phyloP scores from a whole-genome alignment of 1,140 invertebrate genomes.

The Planococcus citri region DNA sequence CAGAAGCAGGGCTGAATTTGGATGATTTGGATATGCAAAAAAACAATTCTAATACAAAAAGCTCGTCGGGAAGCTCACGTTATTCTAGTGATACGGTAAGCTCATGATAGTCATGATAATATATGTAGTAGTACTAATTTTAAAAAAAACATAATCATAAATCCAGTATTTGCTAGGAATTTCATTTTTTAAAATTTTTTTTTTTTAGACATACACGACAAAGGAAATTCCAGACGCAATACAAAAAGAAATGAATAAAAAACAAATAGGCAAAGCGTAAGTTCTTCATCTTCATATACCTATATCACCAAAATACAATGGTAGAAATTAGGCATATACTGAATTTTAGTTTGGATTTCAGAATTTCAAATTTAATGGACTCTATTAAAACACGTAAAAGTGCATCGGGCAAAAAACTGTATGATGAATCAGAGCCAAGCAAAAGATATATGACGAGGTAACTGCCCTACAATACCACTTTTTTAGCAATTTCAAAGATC shows the following conservation, averaged over 20 bases:
- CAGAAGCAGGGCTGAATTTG: background rate
- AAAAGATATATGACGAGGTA: background rate
- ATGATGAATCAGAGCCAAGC: background rate
- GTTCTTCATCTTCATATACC: background rate
- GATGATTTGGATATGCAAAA: background rate
- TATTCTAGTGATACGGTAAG: background rate
- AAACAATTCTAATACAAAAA: background rate
- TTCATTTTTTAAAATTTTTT: too few relatives aligned
- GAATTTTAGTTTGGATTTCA: too few relatives aligned
- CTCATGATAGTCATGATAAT: too few relatives aligned
- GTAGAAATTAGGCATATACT: too few relatives aligned
- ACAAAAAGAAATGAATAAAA: constrained; percentile 12
- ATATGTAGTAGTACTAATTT: too few relatives aligned
- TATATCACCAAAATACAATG: too few relatives aligned
- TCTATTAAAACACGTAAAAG: background rate
- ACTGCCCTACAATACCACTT: background rate
- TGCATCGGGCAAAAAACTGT: background rate
- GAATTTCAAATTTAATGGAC: background rate
- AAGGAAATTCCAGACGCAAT: background rate
- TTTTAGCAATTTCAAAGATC: background rate
- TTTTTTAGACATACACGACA: background rate
- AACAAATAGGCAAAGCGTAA: constrained; percentile 1
- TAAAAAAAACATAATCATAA: too few relatives aligned
- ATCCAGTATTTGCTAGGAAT: too few relatives aligned
- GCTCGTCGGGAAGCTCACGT: background rate